Evolutionary conservation across 2,113 vertebrate genomes (phyloP).

Genomic region (Rhabdornis inornatus): DNA sequence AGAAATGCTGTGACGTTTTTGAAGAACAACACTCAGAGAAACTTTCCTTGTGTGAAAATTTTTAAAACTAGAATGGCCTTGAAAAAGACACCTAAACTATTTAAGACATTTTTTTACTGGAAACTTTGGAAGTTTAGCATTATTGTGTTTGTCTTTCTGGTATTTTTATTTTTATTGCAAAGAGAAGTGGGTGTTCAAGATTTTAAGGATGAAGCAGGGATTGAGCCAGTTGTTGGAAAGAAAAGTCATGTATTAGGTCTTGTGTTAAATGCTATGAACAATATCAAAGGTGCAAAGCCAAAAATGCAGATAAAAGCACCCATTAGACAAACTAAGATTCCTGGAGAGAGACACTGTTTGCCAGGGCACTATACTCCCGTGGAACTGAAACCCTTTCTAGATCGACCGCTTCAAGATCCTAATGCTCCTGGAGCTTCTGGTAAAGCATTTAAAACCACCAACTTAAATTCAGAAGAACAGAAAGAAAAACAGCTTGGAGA

Average conservation of each 20-base stretch:
- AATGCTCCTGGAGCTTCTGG: conserved; percentile 89
- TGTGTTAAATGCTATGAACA: conserved; percentile 92
- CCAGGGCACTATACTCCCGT: conserved; percentile 87
- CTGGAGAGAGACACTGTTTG: conserved; percentile 75
- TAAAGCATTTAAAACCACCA: conserved; percentile 82
- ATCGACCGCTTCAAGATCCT: conserved; percentile 86
- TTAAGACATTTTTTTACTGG: conserved; percentile 74
- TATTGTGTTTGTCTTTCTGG: conserved; percentile 85
- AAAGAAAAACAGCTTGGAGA: conserved; percentile 91
- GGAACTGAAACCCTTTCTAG: conserved; percentile 85
- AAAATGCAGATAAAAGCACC: conserved; percentile 98
- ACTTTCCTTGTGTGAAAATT: background rate
- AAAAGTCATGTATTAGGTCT: conserved; percentile 87
- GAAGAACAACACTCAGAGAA: conserved; percentile 45
- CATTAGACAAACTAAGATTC: conserved; percentile 73
- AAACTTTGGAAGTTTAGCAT: conserved; percentile 84
- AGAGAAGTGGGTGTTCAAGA: conserved; percentile 88
- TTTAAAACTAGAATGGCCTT: conserved; percentile 80
- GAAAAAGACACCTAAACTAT: conserved; percentile 76
- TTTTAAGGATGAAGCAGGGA: conserved; percentile 82
- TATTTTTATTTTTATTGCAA: conserved; percentile 93
- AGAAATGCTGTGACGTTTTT: conserved; percentile 52
- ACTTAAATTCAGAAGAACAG: conserved; percentile 83
- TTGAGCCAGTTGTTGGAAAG: conserved; percentile 81
- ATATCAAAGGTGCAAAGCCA: conserved; percentile 90